Base-by-base conservation (phyloP, 2,113 vertebrate genomes). In the Eptatretus burgeri region DNA sequence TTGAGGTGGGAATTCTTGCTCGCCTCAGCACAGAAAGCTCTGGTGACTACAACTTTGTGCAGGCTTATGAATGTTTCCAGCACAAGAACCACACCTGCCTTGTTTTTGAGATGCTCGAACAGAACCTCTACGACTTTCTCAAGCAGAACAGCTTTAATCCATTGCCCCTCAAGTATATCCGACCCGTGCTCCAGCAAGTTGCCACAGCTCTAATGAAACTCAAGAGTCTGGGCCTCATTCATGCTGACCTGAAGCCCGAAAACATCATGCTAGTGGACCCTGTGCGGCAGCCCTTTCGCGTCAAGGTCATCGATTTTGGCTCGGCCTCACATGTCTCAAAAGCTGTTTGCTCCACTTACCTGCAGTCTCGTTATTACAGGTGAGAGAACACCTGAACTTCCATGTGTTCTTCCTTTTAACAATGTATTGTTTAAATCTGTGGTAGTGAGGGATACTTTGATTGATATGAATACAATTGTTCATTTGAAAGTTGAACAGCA, bases 21-120 rank as follows among this genome's bases (percentile, higher is more conserved):
- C 77, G 87, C 64, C 74, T 96, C 66, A 95, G 88, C 78, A 86
- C 84, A 1, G 89, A 96, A 72, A 96, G 93, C 51, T 88, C 88
- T 0, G 88, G 94, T 0, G 88, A 96, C 66, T 96, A 88, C 70
- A 96, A 96, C 73, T 96, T 95, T 2, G 88, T 93, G 64, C 85
- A 86, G 68, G 94, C 89, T 2, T 93, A 93, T 1, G 89, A 96
- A 75, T 96, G 89, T 74, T 96, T 96, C 78, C 89, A 95, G 75
- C 89, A 96, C 77, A 96, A 96, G 81, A 95, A 85, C 77, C 89
- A 96, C 70, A 96, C 89, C 66, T 96, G 89, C 77, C 84, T 96
- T 72, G 89, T 96, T 72, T 96, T 96, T 52, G 88, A 96, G 79
- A 96, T 96, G 89, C 78, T 96, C 71, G 89, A 96, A 72, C 89